These are phyloP conservation scores for Acromyrmex echinatior DNA, from an alignment of 1,140 invertebrate genomes.

Conservation along the genomic window DNA sequence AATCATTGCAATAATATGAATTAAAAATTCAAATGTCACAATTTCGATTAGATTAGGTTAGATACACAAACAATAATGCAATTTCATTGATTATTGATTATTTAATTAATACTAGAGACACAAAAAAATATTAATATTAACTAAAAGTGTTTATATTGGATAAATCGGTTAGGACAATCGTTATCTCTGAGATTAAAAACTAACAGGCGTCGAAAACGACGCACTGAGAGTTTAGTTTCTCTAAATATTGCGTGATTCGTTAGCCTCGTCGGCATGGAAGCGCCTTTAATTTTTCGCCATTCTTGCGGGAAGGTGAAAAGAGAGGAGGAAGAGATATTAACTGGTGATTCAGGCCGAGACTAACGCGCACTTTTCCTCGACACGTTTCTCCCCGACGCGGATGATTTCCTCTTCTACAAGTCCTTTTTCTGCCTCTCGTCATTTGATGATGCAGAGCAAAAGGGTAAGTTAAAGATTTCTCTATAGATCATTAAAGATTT, in stretches of 20 bases:
- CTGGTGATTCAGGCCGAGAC: conserved; percentile 86
- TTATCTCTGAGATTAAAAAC: conserved; percentile 12
- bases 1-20: background rate
- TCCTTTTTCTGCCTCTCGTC: conserved; percentile 50
- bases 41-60: background rate
- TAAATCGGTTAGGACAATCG: background rate
- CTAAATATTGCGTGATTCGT: conserved; percentile 64
- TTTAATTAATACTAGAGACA: background rate
- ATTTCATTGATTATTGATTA: no score
- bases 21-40: background rate
- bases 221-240: conserved; percentile 35
- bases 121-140: background rate
- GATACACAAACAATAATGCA: background rate
- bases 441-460: conserved; percentile 14
- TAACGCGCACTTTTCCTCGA: conserved; percentile 86
- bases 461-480: conserved; percentile 25
- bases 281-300: conserved; percentile 71
- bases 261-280: conserved; percentile 39
- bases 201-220: conserved; percentile 10
- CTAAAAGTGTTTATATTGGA: conserved; percentile 10
- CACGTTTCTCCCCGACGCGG: conserved; percentile 82
- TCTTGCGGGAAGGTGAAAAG: conserved; percentile 70
- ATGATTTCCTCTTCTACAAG: conserved; percentile 66
- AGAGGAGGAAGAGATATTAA: conserved; percentile 82
- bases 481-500: background rate